A percentile compares a stretch with the other conserved stretches of the same genome.
Conservation (phyloP, 2,113 vertebrate genomes). For the Vidua chalybeata region DNA sequence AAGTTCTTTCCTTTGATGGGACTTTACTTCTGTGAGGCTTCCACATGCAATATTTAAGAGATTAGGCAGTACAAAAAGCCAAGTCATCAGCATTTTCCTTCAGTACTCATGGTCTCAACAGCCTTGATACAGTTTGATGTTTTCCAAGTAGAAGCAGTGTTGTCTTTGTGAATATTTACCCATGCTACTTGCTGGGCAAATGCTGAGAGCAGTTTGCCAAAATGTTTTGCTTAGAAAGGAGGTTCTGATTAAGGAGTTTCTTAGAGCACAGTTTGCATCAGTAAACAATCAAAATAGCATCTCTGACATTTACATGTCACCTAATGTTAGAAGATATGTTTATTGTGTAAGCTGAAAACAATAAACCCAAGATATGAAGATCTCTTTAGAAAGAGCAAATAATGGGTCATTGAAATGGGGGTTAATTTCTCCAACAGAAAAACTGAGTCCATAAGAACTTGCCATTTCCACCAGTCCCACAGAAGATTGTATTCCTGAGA, state of each 20-base stretch:
- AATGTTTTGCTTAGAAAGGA: background rate
- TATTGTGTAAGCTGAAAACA: background rate
- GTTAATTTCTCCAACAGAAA: background rate
- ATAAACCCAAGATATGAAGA: background rate
- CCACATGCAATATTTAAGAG: background rate
- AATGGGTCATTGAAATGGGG: background rate
- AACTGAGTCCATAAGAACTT: background rate
- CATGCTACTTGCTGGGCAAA: background rate
- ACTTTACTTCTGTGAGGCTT: background rate
- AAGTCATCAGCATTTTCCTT: constrained; percentile 14
- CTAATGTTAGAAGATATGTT: background rate
- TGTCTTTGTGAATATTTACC: background rate
- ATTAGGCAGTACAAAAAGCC: background rate
- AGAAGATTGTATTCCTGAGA: background rate
- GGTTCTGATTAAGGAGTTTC: background rate
- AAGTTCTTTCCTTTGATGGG: background rate
- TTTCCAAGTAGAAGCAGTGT: constrained; percentile 1
- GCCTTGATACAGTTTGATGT: background rate
- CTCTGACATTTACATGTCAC: background rate
- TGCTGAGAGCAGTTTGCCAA: background rate
- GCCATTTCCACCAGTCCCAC: background rate
- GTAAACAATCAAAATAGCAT: background rate
- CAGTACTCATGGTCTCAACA: background rate
- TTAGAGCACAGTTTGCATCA: background rate
- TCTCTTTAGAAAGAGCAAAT: background rate